These are phyloP conservation scores for Clarias macrocephalus DNA, from an alignment of 2,113 vertebrate species.

Conservation along the genomic window DNA sequence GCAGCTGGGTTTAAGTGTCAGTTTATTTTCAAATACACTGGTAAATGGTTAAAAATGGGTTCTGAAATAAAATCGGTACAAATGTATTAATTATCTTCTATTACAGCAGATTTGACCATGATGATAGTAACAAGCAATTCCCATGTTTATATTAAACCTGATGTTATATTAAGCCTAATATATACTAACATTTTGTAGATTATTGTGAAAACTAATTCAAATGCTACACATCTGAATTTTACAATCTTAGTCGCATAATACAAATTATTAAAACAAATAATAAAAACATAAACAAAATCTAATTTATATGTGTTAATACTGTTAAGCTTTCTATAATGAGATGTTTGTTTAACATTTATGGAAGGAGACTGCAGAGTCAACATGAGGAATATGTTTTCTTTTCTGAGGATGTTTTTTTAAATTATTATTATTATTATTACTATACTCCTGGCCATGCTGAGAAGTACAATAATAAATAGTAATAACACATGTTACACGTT, in stretches of 20 bases:
- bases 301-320: not conserved
- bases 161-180: too few species aligned
- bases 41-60: slow-evolving; percentile 1
- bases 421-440: too few species aligned
- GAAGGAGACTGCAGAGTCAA: not conserved
- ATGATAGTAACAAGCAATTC: not conserved
- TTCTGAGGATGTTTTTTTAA: not conserved
- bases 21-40: slow-evolving; percentile 5
- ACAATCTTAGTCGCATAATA: not conserved
- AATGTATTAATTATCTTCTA: not conserved
- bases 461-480: too few species aligned
- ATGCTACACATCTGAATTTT: not conserved
- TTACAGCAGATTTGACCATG: not conserved
- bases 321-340: not conserved
- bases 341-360: not conserved
- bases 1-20: not conserved
- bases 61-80: not conserved
- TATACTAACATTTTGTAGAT: not conserved
- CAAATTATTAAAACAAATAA: not conserved
- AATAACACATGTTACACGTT: too few species aligned
- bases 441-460: too few species aligned
- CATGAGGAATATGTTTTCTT: not conserved
- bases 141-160: not conserved
- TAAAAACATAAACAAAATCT: not conserved
- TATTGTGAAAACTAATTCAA: not conserved